Evolutionary conservation across 2,888 invertebrate genomes (phyloP).

Genomic region (Cistogaster globosa): DNA sequence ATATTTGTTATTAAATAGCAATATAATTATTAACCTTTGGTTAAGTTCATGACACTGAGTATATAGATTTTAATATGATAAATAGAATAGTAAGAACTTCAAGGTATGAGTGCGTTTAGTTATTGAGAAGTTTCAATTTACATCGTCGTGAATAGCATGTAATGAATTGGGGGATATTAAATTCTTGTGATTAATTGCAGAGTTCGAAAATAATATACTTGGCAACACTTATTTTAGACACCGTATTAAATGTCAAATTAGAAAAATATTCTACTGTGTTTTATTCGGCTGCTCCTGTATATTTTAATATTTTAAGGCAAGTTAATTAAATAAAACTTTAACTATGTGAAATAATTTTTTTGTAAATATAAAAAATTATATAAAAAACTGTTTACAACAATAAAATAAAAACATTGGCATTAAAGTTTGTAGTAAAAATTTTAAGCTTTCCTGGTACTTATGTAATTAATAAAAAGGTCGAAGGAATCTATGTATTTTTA

Average conservation of each 20-base stretch:
- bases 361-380: neutral
- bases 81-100: too few relatives aligned
- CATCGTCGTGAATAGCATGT: too few relatives aligned
- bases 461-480: constrained; percentile 50
- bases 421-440: constrained; percentile 7
- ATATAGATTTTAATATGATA: too few relatives aligned
- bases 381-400: neutral
- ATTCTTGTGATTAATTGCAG: too few relatives aligned
- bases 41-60: too few relatives aligned
- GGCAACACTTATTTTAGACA: constrained; percentile 46
- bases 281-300: constrained; percentile 62
- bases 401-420: neutral
- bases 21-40: too few relatives aligned
- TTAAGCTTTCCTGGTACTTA: constrained; percentile 48
- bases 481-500: constrained; percentile 29
- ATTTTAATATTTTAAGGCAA: constrained; percentile 70
- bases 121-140: too few relatives aligned
- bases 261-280: constrained; percentile 59
- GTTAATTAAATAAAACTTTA: constrained; percentile 4
- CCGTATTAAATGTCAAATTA: constrained; percentile 60
- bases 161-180: too few relatives aligned
- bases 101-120: too few relatives aligned
- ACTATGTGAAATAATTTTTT: neutral
- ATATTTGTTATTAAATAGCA: too few relatives aligned
- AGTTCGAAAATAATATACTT: neutral